Evolutionary conservation across 1,140 invertebrate genomes (phyloP).

Genomic region (Colletes latitarsis): DNA sequence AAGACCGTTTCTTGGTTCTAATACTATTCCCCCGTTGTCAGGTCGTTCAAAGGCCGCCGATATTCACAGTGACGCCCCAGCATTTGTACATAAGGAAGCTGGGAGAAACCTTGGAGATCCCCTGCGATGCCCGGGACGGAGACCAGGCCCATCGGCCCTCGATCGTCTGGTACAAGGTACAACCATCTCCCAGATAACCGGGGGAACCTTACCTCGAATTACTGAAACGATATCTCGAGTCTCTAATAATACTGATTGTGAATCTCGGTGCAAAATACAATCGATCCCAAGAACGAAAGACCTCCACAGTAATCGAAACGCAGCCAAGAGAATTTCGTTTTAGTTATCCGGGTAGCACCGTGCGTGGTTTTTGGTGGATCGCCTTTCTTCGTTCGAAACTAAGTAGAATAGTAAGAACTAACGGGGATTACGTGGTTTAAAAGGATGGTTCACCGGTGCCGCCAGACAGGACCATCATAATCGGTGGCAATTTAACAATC

Average conservation of each 20-base stretch:
- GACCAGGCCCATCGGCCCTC: slow-evolving; percentile 88
- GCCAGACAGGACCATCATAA: slow-evolving; percentile 84
- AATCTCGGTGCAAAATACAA: no score
- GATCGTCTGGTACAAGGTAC: slow-evolving; percentile 93
- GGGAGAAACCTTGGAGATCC: slow-evolving; percentile 91
- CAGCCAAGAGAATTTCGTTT: no score
- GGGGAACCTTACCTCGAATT: no score
- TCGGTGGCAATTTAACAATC: slow-evolving; percentile 94
- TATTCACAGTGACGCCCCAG: slow-evolving; percentile 89
- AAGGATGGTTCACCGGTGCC: slow-evolving; percentile 89
- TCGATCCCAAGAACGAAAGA: no score
- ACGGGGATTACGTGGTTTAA: background rate
- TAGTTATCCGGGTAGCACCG: slow-evolving; percentile 54
- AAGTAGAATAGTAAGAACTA: background rate
- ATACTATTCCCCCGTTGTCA: slow-evolving; percentile 37
- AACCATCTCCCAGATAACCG: no score
- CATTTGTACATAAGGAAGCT: slow-evolving; percentile 90
- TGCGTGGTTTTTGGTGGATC: background rate
- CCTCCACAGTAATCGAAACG: no score
- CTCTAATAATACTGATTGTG: no score
- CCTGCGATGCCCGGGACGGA: slow-evolving; percentile 90
- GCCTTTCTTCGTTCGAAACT: background rate
- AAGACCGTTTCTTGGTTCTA: background rate
- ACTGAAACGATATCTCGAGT: no score
- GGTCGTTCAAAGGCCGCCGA: slow-evolving; percentile 92